Conservation (phyloP, 2,888 invertebrate species). For the Polydrusus tereticollis region DNA sequence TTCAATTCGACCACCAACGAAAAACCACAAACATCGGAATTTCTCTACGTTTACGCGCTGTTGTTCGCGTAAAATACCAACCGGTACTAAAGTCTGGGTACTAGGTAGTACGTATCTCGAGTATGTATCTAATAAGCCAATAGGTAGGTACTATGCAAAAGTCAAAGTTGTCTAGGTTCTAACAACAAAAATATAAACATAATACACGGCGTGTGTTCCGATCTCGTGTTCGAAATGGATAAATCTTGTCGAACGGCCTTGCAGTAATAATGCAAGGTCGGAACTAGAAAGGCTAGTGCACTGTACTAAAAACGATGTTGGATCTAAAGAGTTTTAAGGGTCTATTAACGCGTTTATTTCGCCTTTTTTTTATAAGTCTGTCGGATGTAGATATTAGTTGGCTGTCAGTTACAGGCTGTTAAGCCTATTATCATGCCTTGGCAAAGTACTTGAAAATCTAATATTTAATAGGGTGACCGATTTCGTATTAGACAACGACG, state of each 20-base stretch:
- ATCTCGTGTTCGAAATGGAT: conserved; percentile 33
- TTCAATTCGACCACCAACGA: not conserved
- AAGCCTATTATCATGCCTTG: too few relatives aligned
- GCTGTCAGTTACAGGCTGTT: too few relatives aligned
- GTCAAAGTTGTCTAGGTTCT: conserved; percentile 41
- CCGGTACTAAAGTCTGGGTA: conserved; percentile 44
- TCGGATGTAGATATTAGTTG: too few relatives aligned
- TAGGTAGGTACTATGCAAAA: conserved; percentile 36
- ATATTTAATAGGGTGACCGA: too few relatives aligned
- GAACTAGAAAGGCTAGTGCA: conserved; percentile 61
- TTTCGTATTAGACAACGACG: too few relatives aligned
- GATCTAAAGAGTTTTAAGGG: not conserved
- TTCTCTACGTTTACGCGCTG: conserved; percentile 13
- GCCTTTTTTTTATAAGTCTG: too few relatives aligned
- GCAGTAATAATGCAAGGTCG: conserved; percentile 61
- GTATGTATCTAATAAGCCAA: conserved; percentile 5
- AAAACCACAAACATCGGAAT: conserved; percentile 33
- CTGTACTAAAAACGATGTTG: conserved; percentile 33
- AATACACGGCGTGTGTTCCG: conserved; percentile 47
- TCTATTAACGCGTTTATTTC: too few relatives aligned
- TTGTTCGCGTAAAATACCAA: conserved; percentile 37
- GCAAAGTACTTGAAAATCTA: too few relatives aligned
- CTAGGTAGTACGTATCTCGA: conserved; percentile 24
- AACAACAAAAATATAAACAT: conserved; percentile 52
- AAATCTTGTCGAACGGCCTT: conserved; percentile 58